Evolutionary conservation across 2,797 vertebrate species (phyloP).

Genomic region (Pterois miles): DNA sequence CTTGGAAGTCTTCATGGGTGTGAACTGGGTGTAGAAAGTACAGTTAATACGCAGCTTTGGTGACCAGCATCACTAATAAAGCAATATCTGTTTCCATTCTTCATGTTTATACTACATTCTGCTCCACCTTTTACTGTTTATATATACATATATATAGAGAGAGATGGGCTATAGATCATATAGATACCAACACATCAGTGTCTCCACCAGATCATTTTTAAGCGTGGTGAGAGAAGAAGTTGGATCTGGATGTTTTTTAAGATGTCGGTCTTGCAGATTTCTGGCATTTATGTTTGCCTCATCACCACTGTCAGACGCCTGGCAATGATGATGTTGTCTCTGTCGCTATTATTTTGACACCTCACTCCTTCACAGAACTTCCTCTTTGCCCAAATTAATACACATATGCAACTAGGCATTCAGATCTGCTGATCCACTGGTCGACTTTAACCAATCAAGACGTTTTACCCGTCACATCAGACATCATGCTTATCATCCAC

Average conservation of each 20-base stretch:
- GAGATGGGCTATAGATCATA: neutral
- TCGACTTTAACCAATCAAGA: neutral
- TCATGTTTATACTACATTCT: neutral
- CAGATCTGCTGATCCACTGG: neutral
- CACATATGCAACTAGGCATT: neutral
- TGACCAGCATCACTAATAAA: neutral
- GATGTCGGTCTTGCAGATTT: neutral
- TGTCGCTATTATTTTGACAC: neutral
- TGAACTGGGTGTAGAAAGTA: constrained; percentile 6
- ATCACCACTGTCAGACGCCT: neutral
- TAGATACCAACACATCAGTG: neutral
- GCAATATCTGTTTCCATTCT: neutral
- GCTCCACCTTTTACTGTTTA: neutral
- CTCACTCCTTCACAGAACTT: neutral
- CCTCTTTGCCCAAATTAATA: neutral
- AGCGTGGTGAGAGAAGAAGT: neutral
- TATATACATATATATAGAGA: neutral
- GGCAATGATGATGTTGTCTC: neutral
- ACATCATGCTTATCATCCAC: neutral
- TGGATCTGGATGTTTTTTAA: neutral
- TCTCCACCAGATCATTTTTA: neutral
- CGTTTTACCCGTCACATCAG: neutral
- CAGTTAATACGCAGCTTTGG: neutral
- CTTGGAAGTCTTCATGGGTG: constrained; percentile 1
- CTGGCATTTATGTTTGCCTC: constrained; percentile 1